Conservation (phyloP, 53 echinoderm and acorn worm genomes). For the Patiria pectinifera region DNA sequence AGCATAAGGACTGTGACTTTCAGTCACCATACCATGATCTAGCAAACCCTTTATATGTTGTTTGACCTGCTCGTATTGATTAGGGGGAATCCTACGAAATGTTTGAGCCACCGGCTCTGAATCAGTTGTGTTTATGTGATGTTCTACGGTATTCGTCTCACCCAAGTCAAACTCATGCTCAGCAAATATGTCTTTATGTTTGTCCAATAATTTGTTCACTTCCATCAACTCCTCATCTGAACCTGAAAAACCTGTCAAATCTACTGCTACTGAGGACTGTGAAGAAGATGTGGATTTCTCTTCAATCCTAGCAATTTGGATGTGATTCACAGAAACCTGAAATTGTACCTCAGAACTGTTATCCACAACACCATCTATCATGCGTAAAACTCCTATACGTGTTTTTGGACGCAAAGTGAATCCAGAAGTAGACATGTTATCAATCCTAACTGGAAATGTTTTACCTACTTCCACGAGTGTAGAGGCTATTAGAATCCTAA, state of each 20-base stretch:
- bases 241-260: background rate
- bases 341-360: background rate
- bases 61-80: conserved; percentile 7
- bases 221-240: background rate
- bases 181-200: background rate
- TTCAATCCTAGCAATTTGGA: background rate
- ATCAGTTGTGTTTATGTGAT: background rate
- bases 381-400: background rate
- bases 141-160: conserved; percentile 2
- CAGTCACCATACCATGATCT: background rate
- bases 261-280: background rate
- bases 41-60: conserved; percentile 11
- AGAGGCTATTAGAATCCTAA: conserved; percentile 14
- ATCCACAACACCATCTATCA: background rate
- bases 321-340: conserved; percentile 22
- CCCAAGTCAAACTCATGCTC: conserved; percentile 5
- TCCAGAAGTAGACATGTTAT: conserved; percentile 31
- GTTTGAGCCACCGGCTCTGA: background rate
- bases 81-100: background rate
- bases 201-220: background rate
- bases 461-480: conserved; percentile 1
- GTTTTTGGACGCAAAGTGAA: background rate
- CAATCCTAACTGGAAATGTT: conserved; percentile 17
- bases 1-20: background rate
- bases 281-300: background rate